Base-by-base conservation (phyloP, 2,797 vertebrate species). In the Acrossocheilus wenchowensis region DNA sequence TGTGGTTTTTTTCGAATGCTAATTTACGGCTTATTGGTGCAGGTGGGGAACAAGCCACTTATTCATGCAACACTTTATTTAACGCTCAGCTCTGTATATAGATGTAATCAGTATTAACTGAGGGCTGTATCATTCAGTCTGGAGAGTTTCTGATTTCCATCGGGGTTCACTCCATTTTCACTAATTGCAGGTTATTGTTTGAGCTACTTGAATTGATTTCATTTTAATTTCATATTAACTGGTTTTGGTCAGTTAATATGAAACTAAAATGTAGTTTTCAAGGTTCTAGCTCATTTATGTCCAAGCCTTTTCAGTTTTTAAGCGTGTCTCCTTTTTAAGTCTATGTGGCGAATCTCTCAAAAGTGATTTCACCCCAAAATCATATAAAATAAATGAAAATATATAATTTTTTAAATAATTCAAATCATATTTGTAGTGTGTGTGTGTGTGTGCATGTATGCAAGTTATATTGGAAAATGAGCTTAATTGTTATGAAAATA, bases 51-150 rank as follows among this genome's bases (percentile, higher is more conserved):
- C 43, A 36, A 36, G 39, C 45, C 73, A n/a, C 21, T 41, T 30
- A n/a, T 26, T 43, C 77, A 62, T 60, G 54, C 2, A 23, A 62
- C 77, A 17, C 30, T 78, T 60, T 8, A 43, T 26, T 78, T 72
- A 17, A 57, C 26, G 23, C 30, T 54, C 60, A 68, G 69, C 66
- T 52, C 72, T 50, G 43, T 39, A 19, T 39, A 52, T 26, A 62
- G 9, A 60, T 83, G 81, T 79, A 43, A 23, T 75, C 52, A 7
- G 39, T 73, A 71, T 62, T 81, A 10, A 52, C 5, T 64, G 21
- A 15, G 60, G 11, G n/a, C 11, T 62, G n/a, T 26, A 14, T 64
- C 26, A 14, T 66, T 30, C 5, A 14, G n/a, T 64, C 26, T 64
- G 12, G 64, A 68, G 30, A 68, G 34, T 68, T 68, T 69, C 34